Conservation (phyloP, 2,113 vertebrate genomes). For the Sterna hirundo region DNA sequence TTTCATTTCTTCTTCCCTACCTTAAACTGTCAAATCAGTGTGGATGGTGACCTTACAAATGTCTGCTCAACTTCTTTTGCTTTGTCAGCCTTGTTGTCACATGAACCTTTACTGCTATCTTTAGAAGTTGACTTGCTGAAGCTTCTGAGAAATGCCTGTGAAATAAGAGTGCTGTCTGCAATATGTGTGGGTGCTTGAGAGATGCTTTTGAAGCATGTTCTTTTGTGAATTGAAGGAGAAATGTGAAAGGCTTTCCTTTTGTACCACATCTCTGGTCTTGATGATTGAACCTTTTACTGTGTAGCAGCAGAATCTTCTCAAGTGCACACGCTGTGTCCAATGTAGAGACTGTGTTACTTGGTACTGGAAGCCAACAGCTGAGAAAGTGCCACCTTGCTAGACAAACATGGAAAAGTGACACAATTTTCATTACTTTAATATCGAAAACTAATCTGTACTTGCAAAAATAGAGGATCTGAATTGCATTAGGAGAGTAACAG, state of each 20-base stretch:
- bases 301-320: not conserved
- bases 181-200: not conserved
- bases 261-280: not conserved
- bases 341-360: not conserved
- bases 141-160: not conserved
- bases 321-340: not conserved
- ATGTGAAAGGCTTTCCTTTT: not conserved
- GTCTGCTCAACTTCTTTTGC: not conserved
- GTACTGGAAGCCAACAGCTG: not conserved
- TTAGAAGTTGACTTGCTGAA: not conserved
- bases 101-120: not conserved
- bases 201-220: not conserved
- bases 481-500: not conserved
- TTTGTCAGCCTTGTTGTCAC: not conserved
- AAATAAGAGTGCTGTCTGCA: not conserved
- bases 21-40: not conserved
- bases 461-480: not conserved
- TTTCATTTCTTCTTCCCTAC: not conserved
- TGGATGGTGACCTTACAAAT: not conserved
- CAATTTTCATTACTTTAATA: not conserved
- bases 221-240: not conserved
- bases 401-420: not conserved
- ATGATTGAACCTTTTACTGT: not conserved
- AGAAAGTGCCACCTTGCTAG: not conserved
- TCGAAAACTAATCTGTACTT: not conserved